Conservation (phyloP, 2,797 vertebrate genomes). For the Limnodromus scolopaceus region DNA sequence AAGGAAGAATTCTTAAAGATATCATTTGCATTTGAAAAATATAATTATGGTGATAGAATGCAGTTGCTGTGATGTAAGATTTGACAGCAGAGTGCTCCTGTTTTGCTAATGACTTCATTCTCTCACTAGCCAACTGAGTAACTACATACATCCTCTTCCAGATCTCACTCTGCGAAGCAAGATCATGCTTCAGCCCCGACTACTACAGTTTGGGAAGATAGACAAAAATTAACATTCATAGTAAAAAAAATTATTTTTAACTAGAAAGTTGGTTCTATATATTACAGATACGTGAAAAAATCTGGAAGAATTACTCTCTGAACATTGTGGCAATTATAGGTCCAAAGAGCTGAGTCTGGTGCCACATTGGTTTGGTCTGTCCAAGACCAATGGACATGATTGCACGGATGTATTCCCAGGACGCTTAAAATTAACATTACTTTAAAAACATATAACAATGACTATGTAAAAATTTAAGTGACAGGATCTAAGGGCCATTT, state of each 20-base stretch:
- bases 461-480: background rate
- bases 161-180: background rate
- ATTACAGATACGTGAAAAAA: background rate
- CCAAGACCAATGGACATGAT: background rate
- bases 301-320: background rate
- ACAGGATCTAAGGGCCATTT: background rate
- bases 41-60: background rate
- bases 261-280: background rate
- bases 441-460: background rate
- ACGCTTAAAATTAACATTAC: background rate
- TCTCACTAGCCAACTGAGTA: background rate
- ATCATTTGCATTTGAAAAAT: constrained; percentile 52
- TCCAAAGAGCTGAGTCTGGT: background rate
- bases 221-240: background rate
- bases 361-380: background rate
- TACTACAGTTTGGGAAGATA: background rate
- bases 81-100: constrained; percentile 21
- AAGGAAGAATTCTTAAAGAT: constrained; percentile 18
- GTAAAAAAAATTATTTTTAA: background rate
- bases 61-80: background rate
- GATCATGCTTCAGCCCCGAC: background rate
- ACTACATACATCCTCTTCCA: background rate
- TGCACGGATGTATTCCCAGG: background rate
- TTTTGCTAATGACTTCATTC: constrained; percentile 5
- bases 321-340: background rate